Base-by-base conservation (phyloP, 1,140 invertebrate species). In the Bombus impatiens region DNA sequence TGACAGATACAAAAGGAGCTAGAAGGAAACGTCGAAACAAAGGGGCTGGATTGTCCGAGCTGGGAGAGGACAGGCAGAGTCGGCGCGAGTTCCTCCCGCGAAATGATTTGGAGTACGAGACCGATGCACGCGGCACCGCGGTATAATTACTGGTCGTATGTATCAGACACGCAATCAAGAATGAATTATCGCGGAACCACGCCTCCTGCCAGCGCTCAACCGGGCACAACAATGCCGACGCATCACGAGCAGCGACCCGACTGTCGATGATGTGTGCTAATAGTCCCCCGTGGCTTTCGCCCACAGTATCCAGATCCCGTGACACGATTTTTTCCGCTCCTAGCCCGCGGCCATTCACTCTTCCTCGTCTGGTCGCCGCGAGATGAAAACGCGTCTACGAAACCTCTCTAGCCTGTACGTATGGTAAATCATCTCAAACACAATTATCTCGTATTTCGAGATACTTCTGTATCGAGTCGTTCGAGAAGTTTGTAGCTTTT, bases 81-180 rank as follows among this genome's bases (percentile, higher is more conserved):
- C 44, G 82, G 42, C 62, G 53, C 65, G n/a, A 62, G 78, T 75
- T 86, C 47, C 59, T 78, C 74, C 67, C 88, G 77, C 84, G 84
- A 67, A 79, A 82, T 82, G 85, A 87, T 87, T 85, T 75, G 83
- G 81, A 76, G 82, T 75, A 83, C 88, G 84, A 75, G 82, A 71
- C 78, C 76, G 78, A 82, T 89, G 81, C 82, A 86, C 80, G 85
- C 85, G 86, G 85, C 88, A 90, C 87, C 78, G 83, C 80, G 86
- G 88, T 89, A 92, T 94, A 94, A 94, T 94, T 94, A 93, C 93
- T 92, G 94, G 90, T 93, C 93, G 93, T 92, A 94, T 94, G 94
- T 94, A 95, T 94, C 94, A 94, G 94, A 95, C 94, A 94, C 94
- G 94, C 92, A 94, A 95, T 95, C 94, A 94, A 93, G 94, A 94